Evolutionary conservation across 1,140 invertebrate species (phyloP).

Genomic region (Eciton burchellii): DNA sequence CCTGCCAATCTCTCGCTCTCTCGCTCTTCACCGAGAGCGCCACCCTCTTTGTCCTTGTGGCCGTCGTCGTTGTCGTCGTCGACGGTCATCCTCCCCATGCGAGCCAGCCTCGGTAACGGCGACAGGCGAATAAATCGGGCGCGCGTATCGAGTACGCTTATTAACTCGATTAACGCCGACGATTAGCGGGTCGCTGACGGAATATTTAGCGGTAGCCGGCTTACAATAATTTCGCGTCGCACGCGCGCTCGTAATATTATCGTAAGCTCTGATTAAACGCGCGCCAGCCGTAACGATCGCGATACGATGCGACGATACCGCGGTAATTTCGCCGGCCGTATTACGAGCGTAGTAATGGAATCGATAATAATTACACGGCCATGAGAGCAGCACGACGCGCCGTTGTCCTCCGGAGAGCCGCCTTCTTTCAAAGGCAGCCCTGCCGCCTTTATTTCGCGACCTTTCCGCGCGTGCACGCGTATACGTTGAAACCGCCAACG

Average conservation of each 20-base stretch:
- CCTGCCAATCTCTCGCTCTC: conserved; percentile 24
- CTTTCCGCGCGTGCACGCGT: background rate
- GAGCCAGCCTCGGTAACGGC: background rate
- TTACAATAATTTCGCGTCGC: conserved; percentile 70
- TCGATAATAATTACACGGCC: conserved; percentile 69
- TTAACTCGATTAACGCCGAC: conserved; percentile 62
- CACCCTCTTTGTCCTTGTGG: background rate
- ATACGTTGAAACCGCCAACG: conserved; percentile 15
- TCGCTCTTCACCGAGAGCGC: background rate
- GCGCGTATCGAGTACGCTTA: conserved; percentile 44
- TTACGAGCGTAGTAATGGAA: conserved; percentile 71
- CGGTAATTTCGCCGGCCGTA: conserved; percentile 65
- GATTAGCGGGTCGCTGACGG: conserved; percentile 62
- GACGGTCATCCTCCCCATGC: background rate
- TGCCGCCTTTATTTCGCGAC: conserved; percentile 30
- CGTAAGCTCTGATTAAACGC: conserved; percentile 69
- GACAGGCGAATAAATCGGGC: conserved; percentile 49
- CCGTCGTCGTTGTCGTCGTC: background rate
- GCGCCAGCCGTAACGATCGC: conserved; percentile 69
- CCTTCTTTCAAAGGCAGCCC: conserved; percentile 49
- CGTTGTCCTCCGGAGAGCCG: conserved; percentile 29
- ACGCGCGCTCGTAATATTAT: conserved; percentile 66
- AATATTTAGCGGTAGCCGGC: conserved; percentile 63
- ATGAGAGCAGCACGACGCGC: conserved; percentile 2
- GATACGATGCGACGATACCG: conserved; percentile 59